Percentiles rank a stretch among this genome's conserved stretches.
phyloP scores from a whole-genome alignment of 2,797 vertebrate species.

The Scleropages formosus region DNA sequence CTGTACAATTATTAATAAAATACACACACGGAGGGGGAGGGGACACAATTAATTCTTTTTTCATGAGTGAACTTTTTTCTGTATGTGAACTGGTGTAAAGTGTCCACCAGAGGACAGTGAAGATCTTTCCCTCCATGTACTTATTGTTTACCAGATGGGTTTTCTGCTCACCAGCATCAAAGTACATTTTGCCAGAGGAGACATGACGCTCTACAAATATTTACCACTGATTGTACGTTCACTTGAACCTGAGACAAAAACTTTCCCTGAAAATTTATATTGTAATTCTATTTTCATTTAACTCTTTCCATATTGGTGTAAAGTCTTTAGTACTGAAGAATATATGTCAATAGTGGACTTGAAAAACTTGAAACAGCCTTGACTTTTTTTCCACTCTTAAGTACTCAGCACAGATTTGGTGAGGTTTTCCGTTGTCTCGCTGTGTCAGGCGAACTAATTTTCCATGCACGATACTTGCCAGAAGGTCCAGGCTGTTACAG shows the following conservation, averaged over 20 bases:
- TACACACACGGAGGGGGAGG: not conserved
- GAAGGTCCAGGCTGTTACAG: constrained; percentile 50
- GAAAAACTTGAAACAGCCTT: too few species aligned
- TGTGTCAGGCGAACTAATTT: constrained; percentile 60
- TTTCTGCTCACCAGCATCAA: not conserved
- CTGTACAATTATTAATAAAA: not conserved
- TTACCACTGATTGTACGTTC: not conserved
- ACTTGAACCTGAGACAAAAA: not conserved
- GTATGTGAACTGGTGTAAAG: too few species aligned
- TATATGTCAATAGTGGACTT: too few species aligned
- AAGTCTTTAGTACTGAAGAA: too few species aligned
- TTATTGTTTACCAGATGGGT: not conserved
- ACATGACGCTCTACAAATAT: not conserved
- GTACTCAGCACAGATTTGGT: constrained; percentile 8
- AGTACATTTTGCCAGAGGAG: not conserved
- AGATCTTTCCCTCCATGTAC: not conserved
- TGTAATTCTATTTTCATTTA: too few species aligned
- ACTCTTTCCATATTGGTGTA: too few species aligned
- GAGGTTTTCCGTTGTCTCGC: constrained; percentile 56
- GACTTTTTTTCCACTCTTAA: not conserved
- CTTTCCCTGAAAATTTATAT: not conserved
- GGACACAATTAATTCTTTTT: not conserved
- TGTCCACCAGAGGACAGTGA: constrained; percentile 25
- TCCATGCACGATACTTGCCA: constrained; percentile 51
- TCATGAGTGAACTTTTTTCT: not conserved